Conservation (phyloP, 2,888 invertebrate genomes). For the Morpho deidamia region DNA sequence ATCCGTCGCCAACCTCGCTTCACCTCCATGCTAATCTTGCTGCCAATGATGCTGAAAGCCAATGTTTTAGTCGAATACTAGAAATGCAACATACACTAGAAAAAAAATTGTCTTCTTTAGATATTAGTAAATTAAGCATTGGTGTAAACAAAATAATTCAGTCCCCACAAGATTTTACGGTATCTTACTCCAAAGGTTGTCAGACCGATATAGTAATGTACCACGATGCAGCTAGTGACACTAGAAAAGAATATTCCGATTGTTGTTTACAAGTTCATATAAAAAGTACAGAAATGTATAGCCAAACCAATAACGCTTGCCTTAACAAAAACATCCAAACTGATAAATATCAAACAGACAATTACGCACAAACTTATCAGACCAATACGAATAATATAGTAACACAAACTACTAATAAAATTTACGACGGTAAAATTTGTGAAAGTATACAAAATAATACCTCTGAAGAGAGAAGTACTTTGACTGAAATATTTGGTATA, state of each 20-base stretch:
- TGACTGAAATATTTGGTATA: slow-evolving; percentile 29
- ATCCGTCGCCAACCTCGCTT: slow-evolving; percentile 45
- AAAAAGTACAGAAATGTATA: slow-evolving; percentile 53
- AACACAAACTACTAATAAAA: too few relatives aligned
- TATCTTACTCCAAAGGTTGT: slow-evolving; percentile 57
- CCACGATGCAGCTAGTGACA: slow-evolving; percentile 59
- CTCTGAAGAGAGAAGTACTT: slow-evolving; percentile 30
- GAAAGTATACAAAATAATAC: too few relatives aligned
- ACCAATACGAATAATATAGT: slow-evolving; percentile 42
- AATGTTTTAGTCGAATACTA: slow-evolving; percentile 53
- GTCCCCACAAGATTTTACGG: slow-evolving; percentile 54
- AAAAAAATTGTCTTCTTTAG: slow-evolving; percentile 56
- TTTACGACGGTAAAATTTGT: too few relatives aligned
- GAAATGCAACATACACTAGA: slow-evolving; percentile 68
- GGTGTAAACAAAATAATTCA: slow-evolving; percentile 59
- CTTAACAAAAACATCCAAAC: slow-evolving; percentile 57
- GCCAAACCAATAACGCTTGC: slow-evolving; percentile 57
- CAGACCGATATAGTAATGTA: slow-evolving; percentile 63
- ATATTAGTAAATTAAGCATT: slow-evolving; percentile 51
- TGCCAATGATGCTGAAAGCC: slow-evolving; percentile 45
- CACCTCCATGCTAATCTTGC: slow-evolving; percentile 41
- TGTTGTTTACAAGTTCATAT: slow-evolving; percentile 54
- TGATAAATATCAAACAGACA: slow-evolving; percentile 37
- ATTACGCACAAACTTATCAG: slow-evolving; percentile 54
- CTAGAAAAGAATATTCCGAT: slow-evolving; percentile 58